Percentiles rank a stretch among this genome's conserved stretches.
Conservation (phyloP, 2,888 invertebrate species). For the Sepioteuthis lessoniana region DNA sequence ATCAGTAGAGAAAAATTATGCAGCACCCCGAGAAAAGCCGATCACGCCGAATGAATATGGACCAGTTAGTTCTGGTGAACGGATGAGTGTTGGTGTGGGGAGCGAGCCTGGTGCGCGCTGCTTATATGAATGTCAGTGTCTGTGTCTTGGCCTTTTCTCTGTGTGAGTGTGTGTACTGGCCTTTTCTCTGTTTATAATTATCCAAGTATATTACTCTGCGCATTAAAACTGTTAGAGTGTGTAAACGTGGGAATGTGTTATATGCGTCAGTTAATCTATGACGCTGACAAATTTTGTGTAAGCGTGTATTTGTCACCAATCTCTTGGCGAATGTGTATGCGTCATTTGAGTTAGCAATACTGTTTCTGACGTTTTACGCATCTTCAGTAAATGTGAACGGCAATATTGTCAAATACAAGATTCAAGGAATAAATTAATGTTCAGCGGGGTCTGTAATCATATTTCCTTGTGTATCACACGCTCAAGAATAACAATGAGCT, state of each 20-base stretch:
- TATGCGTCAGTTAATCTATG: background rate
- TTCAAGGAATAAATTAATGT: background rate
- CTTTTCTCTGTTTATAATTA: background rate
- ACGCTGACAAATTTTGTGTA: background rate
- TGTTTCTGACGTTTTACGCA: background rate
- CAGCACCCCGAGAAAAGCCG: conserved; percentile 5
- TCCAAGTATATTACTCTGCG: background rate
- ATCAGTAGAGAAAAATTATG: conserved; percentile 50
- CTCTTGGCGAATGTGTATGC: background rate
- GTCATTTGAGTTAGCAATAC: background rate
- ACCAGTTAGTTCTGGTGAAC: background rate
- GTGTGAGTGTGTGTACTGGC: background rate
- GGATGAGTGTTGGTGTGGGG: background rate
- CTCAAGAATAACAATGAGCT: background rate
- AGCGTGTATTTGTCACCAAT: background rate
- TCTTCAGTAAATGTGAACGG: background rate
- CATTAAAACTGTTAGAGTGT: background rate
- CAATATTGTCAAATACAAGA: background rate
- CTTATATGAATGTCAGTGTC: background rate
- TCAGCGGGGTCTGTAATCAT: background rate
- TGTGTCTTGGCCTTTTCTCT: background rate
- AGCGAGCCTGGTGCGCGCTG: background rate
- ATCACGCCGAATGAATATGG: conserved; percentile 20
- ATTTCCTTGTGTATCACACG: background rate
- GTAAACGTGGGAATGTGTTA: background rate